These are phyloP conservation scores for Camelus bactrianus DNA, from an alignment of 2,113 vertebrate genomes.

Conservation along the genomic window DNA sequence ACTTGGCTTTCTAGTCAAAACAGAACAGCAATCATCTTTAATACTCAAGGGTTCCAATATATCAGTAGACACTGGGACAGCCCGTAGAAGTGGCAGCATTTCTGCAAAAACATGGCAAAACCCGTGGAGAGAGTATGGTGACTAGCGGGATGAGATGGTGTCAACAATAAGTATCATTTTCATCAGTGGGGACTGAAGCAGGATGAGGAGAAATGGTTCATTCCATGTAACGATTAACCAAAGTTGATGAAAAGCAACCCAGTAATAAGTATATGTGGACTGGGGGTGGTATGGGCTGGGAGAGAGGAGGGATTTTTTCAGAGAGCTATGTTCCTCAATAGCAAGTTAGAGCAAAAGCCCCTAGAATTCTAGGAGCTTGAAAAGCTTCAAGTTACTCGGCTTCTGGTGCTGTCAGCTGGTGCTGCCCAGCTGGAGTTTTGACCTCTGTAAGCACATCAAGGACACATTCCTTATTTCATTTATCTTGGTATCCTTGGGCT, in stretches of 20 bases:
- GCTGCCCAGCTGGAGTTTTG: background rate
- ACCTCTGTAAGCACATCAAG: background rate
- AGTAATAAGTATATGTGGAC: background rate
- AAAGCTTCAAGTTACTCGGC: background rate
- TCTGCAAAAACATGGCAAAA: background rate
- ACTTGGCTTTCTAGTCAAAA: background rate
- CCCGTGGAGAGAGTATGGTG: background rate
- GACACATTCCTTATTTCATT: background rate
- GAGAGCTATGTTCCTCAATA: background rate
- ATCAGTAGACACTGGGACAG: background rate
- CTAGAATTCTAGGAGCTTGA: background rate
- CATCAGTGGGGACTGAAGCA: background rate
- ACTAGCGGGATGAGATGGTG: background rate
- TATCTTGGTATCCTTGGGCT: background rate
- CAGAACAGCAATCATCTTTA: background rate
- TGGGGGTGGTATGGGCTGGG: background rate
- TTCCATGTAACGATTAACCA: background rate
- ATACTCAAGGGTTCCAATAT: background rate
- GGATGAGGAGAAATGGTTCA: background rate
- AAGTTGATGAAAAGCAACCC: background rate
- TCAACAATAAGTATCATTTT: background rate
- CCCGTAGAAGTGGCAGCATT: background rate
- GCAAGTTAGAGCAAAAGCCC: background rate
- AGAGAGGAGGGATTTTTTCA: background rate
- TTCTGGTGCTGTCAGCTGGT: background rate